Evolutionary conservation across 53 echinoderm and acorn worm genomes (phyloP), one percentile per base, ranked within the genome.

Genomic region (Mesocentrotus franciscanus): DNA sequence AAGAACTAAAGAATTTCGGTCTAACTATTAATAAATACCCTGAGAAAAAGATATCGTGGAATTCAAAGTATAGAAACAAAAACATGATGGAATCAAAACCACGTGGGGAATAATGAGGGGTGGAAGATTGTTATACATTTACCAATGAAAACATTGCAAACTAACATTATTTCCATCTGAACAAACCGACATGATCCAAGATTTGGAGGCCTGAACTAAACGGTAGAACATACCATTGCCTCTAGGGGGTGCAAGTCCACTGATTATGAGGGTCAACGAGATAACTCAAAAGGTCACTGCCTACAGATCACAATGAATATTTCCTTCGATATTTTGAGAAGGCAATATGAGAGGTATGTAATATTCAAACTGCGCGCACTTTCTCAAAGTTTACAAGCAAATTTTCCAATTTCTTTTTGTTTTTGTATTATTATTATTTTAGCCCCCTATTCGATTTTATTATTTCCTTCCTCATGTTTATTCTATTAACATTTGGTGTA

Each of bases 221-320:
- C 61, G 90, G 90, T 60, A 61, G 90, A 60, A 90, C 90, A 90
- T 90, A 90, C 90, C 90, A 90, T 32, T 90, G 60, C 61, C 61
- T 60, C 61, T 60, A 14, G 90, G 90, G 90, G 90, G 90, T 61
- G 30, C 30, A 60, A 90, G 60, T 60, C 33, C 62, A 60, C 61
- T 60, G 90, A 90, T 90, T 90, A 90, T 62, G 59, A 61, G 90
- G 90, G 90, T 90, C 59, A 90, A 90, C 90, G 36, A 90, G 90
- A 90, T 90, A 90, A 90, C 90, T 90, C 90, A 59, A 90, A 33
- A 61, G 90, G 90, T 59, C 90, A 90, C 61, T 14, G 15, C 32
- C 15, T 60, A 90, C 90, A 90, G 29, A 58, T 90, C 90, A 60
- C 33, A 61, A 90, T 90, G n/a, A 90, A 90, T 61, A 56, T 90